phyloP scores from a whole-genome alignment of 2,113 vertebrate species.

The Siphamia tubifer region DNA sequence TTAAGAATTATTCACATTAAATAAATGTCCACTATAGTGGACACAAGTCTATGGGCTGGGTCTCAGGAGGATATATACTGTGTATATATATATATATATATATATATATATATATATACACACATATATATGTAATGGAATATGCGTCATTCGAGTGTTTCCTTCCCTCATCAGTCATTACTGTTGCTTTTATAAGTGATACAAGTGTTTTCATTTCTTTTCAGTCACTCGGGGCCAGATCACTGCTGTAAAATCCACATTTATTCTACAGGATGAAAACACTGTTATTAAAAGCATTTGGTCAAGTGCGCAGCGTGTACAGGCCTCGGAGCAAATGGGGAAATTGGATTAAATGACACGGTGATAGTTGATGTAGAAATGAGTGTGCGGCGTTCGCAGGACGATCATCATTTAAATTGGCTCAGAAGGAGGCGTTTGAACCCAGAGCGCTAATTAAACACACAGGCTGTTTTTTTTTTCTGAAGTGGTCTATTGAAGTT shows the following conservation, averaged over 20 bases:
- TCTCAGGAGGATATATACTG: no score
- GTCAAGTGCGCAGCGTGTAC: conserved; percentile 7
- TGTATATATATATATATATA: no score
- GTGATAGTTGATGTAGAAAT: conserved; percentile 39
- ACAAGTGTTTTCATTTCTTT: neutral
- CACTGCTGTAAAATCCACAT: neutral
- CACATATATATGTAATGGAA: no score
- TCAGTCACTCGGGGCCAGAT: neutral
- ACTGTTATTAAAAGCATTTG: conserved; percentile 25
- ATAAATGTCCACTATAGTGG: no score
- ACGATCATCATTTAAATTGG: conserved; percentile 49
- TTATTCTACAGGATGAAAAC: neutral
- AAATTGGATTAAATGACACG: conserved; percentile 59
- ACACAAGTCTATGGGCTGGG: no score
- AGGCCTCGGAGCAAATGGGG: conserved; percentile 40
- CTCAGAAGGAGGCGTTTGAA: conserved; percentile 43
- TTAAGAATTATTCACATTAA: no score
- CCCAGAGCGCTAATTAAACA: conserved; percentile 44
- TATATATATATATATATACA: no score
- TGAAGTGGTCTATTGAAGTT: conserved; percentile 1
- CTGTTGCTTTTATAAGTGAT: no score
- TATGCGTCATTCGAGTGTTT: no score
- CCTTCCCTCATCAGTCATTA: no score
- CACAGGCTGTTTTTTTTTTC: neutral
- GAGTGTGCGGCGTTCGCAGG: conserved; percentile 26